Conservation (phyloP, 2,888 invertebrate genomes). For the Slavum lentiscoides region DNA sequence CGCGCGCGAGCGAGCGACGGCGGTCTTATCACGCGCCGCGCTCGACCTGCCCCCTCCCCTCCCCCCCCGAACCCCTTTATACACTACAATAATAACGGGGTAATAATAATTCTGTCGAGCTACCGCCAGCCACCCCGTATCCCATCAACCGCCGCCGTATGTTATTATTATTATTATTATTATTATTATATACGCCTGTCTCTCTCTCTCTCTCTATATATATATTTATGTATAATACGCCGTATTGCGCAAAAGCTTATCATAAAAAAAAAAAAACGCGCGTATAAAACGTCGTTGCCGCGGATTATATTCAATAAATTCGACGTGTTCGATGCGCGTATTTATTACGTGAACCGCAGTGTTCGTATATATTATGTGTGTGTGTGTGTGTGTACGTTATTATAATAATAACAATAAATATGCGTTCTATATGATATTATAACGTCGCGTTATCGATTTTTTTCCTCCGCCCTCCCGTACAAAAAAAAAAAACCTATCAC, state of each 20-base stretch:
- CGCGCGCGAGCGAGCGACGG: constrained; percentile 12
- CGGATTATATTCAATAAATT: constrained; percentile 53
- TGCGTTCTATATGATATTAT: neutral
- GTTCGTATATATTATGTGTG: neutral
- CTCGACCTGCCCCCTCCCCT: too few relatives aligned
- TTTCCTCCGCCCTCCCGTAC: too few relatives aligned
- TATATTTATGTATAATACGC: neutral
- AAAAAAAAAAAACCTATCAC: too few relatives aligned
- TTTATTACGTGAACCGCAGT: neutral
- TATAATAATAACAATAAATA: constrained; percentile 6
- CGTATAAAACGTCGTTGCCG: constrained; percentile 25
- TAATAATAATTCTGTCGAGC: constrained; percentile 48
- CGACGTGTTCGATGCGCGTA: constrained; percentile 19
- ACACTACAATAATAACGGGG: constrained; percentile 50
- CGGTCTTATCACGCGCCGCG: constrained; percentile 32
- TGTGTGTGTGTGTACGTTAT: neutral
- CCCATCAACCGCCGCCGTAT: too few relatives aligned
- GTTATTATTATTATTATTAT: too few relatives aligned
- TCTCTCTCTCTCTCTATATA: too few relatives aligned
- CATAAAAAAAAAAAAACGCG: constrained; percentile 40
- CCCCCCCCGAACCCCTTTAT: too few relatives aligned
- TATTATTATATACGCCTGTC: too few relatives aligned
- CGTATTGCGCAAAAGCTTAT: constrained; percentile 38
- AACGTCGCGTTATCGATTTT: too few relatives aligned
- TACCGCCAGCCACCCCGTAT: neutral